Evolutionary conservation across 2,888 invertebrate genomes (phyloP), one percentile per base, ranked within the genome.

Genomic region (Perdita meconis): DNA sequence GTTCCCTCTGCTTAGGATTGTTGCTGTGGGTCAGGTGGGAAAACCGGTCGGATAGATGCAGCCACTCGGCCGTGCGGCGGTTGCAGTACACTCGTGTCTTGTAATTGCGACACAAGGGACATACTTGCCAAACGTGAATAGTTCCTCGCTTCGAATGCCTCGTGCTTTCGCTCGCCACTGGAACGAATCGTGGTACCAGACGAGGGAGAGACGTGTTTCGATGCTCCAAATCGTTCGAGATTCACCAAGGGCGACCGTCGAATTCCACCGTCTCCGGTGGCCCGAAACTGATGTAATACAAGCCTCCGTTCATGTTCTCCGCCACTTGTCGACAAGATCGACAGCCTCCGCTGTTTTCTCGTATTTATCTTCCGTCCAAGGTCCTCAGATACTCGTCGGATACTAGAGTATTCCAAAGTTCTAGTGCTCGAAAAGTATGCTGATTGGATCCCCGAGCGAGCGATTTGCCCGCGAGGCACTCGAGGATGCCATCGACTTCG

Each of bases 41-140:
- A 87, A 90, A 90, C 89, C 88, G 88, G 90, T 89, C 86, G 75
- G 70, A 78, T 80, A 61, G 69, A 77, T 75, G 57, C 69, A 72
- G 59, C 34, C 55, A 57, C 26, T 69, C 44, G 24, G 22, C 8
- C 22, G 42, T 59, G 38, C 55, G 44, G 38, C 55, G 44, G 50
- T 78, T 51, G 61, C 69, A 36, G 40, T 67, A 22, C 44, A 8
- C 40, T 56, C 59, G 53, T 67, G 44, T 65, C 47, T 53, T 10
- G 50, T 40, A 24, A 13, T 83, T 83, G 78, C 83, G 55, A 83
- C 78, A 6, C 61, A 26, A 40, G 38, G 12, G 3, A 5, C 64
- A 16, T 16, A 67, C 67, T 80, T 80, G 63, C 82, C 65, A 77
- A 73, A 80, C 47, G 65, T 44, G 47, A 40, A 44, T 47, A 53